A percentile compares a stretch with the other conserved stretches of the same genome.
phyloP scores from a whole-genome alignment of 1,140 invertebrate species.

The Sitodiplosis mosellana region DNA sequence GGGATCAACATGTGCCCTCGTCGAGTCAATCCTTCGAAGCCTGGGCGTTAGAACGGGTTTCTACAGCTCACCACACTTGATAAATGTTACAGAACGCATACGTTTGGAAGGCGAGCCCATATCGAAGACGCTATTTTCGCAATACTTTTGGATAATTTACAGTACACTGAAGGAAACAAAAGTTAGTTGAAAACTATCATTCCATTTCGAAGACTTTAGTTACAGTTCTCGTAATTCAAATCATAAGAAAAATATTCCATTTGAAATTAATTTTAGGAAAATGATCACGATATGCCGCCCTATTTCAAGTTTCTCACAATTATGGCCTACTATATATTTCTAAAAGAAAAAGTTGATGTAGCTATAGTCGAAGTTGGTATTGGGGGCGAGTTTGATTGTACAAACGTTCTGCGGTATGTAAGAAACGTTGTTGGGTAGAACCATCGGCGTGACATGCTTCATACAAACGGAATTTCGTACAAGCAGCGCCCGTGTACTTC shows the following conservation, averaged over 20 bases:
- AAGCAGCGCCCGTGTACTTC: no score
- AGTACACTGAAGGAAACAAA: conserved; percentile 32
- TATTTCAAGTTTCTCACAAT: conserved; percentile 93
- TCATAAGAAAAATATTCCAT: no score
- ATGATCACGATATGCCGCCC: conserved; percentile 60
- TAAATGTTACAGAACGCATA: conserved; percentile 84
- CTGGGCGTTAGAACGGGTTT: conserved; percentile 86
- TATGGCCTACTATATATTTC: conserved; percentile 77
- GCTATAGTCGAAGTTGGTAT: conserved; percentile 94
- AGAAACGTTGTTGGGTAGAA: no score
- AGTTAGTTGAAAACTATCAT: conserved; percentile 11
- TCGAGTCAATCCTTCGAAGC: conserved; percentile 70
- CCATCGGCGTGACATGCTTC: no score
- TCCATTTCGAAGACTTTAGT: no score
- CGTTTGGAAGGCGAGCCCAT: conserved; percentile 70
- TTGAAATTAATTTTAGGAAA: no score
- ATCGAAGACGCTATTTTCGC: conserved; percentile 48
- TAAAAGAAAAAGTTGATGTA: conserved; percentile 76
- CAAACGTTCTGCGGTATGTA: conserved; percentile 68
- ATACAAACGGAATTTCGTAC: no score
- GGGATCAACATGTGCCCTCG: conserved; percentile 85
- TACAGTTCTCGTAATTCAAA: no score
- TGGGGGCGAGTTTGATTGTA: conserved; percentile 85
- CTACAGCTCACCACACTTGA: conserved; percentile 88
- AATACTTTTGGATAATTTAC: conserved; percentile 74